Evolutionary conservation across 2,797 vertebrate genomes (phyloP).

Genomic region (Stomatorhinus walkeri): DNA sequence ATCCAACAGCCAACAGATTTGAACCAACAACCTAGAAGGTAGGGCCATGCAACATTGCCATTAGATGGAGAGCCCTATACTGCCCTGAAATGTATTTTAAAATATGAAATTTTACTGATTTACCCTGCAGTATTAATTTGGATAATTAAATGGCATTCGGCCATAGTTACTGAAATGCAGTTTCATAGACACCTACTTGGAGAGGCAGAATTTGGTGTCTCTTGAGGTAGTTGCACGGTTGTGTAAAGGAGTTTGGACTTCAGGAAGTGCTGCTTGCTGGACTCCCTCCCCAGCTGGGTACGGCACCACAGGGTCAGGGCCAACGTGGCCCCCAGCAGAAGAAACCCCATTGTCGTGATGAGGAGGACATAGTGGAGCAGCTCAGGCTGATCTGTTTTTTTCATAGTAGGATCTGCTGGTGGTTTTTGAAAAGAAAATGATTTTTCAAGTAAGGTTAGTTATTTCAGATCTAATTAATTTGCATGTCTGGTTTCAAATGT

Average conservation of each 20-base stretch:
- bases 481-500: background rate
- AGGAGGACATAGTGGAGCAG: rapidly evolving
- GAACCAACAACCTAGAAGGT: background rate
- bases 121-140: background rate
- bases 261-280: background rate
- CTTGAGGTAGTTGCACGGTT: background rate
- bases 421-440: background rate
- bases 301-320: background rate
- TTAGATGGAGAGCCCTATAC: background rate
- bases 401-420: background rate
- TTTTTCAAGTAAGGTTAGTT: background rate
- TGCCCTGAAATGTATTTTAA: background rate
- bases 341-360: background rate
- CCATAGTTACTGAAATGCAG: background rate
- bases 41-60: background rate
- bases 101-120: background rate
- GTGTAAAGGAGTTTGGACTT: background rate
- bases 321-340: background rate
- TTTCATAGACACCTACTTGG: background rate
- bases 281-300: background rate
- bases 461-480: background rate
- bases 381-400: too few relatives aligned
- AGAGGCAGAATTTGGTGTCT: background rate
- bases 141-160: background rate
- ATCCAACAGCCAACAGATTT: background rate